Conservation (phyloP, 2,888 invertebrate genomes). For the Prostheceraeus crozeri region DNA sequence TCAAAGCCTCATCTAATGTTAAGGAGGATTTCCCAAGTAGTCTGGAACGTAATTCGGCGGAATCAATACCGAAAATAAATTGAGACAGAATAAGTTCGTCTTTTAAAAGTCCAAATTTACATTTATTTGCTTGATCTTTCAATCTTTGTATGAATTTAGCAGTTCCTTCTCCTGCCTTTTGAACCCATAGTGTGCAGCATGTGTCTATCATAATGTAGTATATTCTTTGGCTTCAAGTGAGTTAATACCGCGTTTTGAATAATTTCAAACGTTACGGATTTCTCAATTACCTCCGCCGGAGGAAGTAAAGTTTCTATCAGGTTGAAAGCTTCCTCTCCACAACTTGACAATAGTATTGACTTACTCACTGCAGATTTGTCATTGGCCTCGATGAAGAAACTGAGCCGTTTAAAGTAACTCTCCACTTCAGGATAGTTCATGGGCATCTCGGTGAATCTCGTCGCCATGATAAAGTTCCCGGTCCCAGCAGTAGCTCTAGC, state of each 20-base stretch:
- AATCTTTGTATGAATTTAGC: background rate
- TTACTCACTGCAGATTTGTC: too few species aligned
- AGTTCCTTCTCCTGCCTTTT: background rate
- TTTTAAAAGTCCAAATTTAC: background rate
- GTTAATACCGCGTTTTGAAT: slow-evolving; percentile 4
- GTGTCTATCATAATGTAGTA: slow-evolving; percentile 9
- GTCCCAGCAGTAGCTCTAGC: too few species aligned
- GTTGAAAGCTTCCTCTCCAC: background rate
- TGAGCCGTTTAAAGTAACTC: too few species aligned
- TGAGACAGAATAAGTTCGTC: slow-evolving; percentile 6
- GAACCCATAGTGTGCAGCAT: background rate
- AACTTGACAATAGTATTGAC: slow-evolving; percentile 11
- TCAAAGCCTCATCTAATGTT: slow-evolving; percentile 12
- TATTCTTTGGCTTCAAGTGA: slow-evolving; percentile 7
- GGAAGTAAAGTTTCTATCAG: too few species aligned
- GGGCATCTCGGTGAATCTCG: too few species aligned
- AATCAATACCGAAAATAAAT: background rate
- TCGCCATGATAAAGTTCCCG: too few species aligned
- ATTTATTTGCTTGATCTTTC: slow-evolving; percentile 10
- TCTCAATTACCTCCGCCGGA: background rate
- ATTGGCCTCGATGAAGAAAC: too few species aligned
- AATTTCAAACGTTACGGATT: background rate
- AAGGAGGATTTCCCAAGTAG: background rate
- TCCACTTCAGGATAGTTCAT: too few species aligned
- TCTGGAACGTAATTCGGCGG: background rate